A percentile compares a stretch with the other conserved stretches of the same genome.
phyloP scores from a whole-genome alignment of 2,113 vertebrate species.

The Pangasianodon hypophthalmus region DNA sequence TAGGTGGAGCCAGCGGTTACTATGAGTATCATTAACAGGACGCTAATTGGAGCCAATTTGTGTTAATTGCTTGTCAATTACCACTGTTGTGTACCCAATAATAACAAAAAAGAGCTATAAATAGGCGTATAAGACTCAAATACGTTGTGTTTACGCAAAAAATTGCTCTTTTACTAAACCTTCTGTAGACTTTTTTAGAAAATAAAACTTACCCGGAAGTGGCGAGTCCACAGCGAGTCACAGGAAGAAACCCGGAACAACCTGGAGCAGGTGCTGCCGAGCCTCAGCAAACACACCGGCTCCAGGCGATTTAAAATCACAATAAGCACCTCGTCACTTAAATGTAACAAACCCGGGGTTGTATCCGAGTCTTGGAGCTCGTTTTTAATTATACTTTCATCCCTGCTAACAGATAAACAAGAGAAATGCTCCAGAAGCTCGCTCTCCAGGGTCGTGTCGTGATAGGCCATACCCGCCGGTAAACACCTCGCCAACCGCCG shows the following conservation, averaged over 20 bases:
- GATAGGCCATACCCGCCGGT: slow-evolving; percentile 52
- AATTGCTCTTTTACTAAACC: not conserved
- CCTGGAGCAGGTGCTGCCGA: slow-evolving; percentile 59
- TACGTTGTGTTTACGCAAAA: not conserved
- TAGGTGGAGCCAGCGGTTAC: not conserved
- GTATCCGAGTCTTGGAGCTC: not conserved
- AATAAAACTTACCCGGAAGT: slow-evolving; percentile 60
- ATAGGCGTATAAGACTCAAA: not conserved
- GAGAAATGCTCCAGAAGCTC: slow-evolving; percentile 57
- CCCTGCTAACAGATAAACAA: slow-evolving; percentile 16
- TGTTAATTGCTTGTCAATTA: not conserved
- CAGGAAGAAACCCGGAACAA: slow-evolving; percentile 63
- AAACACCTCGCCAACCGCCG: not conserved
- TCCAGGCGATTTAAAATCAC: slow-evolving; percentile 60
- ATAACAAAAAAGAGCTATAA: not conserved
- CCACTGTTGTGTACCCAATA: not conserved
- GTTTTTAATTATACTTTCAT: not conserved
- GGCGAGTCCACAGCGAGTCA: slow-evolving; percentile 62
- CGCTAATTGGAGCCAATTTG: not conserved
- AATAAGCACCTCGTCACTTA: slow-evolving; percentile 67
- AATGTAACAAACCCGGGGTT: slow-evolving; percentile 47
- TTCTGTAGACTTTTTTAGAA: not conserved
- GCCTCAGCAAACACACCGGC: slow-evolving; percentile 59
- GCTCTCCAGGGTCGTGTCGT: slow-evolving; percentile 29
- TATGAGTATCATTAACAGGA: not conserved